Evolutionary conservation across 2,888 invertebrate species (phyloP), one percentile per base, ranked within the genome.

Genomic region (Hirtodrosophila cameraria): DNA sequence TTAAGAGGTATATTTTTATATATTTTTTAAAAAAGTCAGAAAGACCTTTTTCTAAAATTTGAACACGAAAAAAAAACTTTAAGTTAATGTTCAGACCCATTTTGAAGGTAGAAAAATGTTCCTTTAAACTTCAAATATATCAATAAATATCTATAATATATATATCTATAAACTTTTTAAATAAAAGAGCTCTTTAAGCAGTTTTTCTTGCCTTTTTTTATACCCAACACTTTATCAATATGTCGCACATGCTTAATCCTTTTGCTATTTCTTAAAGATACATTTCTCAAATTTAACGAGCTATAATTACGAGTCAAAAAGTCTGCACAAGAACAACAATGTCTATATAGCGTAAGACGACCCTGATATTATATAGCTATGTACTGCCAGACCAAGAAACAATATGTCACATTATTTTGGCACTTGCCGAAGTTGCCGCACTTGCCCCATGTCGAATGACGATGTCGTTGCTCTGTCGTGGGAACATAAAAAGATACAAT

Each of bases 331-430:
- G n/a, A n/a, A n/a, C 9, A 23, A 49, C 12, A 42, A 15, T 52
- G 46, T 41, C 31, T 9, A n/a, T 42, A 42, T 52, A 52, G 53
- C 66, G 64, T 60, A 82, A 77, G 48, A 35, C 38, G 64, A 84
- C 81, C 78, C 77, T 80, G 81, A 83, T 83, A 48, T 62, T 64
- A 62, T 69, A 75, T 58, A 66, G 43, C 42, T 42, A 54, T 49
- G 20, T 16, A 36, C 38, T 53, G 27, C 35, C 71, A 64, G 43
- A 58, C 59, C 16, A 13, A 52, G n/a, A n/a, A 46, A 45, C 54
- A 75, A 75, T 71, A 71, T 79, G 83, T 79, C 83, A 76, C 60
- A 64, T 75, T 52, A 53, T 42, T 75, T 71, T 75, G 62, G 57
- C 76, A 83, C 52, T 61, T 63, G 68, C 55, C 58, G n/a, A n/a